Base-by-base conservation (phyloP, 2,888 invertebrate genomes). In the Drosophila mercatorum region DNA sequence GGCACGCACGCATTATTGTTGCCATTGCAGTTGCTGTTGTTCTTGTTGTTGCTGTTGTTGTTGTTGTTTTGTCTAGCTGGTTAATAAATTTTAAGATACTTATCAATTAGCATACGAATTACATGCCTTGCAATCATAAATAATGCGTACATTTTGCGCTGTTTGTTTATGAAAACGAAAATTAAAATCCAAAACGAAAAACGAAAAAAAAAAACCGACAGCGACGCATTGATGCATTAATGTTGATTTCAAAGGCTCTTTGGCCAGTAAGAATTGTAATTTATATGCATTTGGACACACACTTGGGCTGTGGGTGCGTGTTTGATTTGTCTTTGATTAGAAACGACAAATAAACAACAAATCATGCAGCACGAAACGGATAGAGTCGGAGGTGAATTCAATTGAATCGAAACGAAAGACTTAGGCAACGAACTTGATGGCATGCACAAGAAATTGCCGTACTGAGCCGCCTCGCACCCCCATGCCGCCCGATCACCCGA, bases 41-140 rank as follows among this genome's bases (percentile, higher is more conserved):
- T 71, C 65, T 38, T 31, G 53, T 41, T 71, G 57, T 75, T 78
- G 43, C 1, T 43, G 49, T 66, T 80, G 68, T 68, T 71, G 67
- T 38, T 46, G 55, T 56, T 72, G 58, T 38, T 65, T 71, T 68
- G 83, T 67, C 75, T 72, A 71, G 78, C 75, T 80, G 81, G 85
- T 75, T 91, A 88, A 90, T 90, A 90, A 90, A 88, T 90, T 88
- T 83, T 70, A 43, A 88, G 89, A 88, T 89, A 88, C 84, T 88
- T 89, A 88, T 88, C 88, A 89, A 87, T 88, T 88, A 89, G 88
- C 88, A 88, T 88, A 88, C 88, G 88, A 88, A 88, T 90, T 90
- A 90, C 90, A 91, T 90, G 90, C 78, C 83, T 85, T 90, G 86
- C 82, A 90, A 87, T 90, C 89, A 90, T 90, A 90, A 90, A 90